These are phyloP conservation scores for Napeogenes inachia DNA, from an alignment of 2,888 invertebrate genomes.

Conservation along the genomic window DNA sequence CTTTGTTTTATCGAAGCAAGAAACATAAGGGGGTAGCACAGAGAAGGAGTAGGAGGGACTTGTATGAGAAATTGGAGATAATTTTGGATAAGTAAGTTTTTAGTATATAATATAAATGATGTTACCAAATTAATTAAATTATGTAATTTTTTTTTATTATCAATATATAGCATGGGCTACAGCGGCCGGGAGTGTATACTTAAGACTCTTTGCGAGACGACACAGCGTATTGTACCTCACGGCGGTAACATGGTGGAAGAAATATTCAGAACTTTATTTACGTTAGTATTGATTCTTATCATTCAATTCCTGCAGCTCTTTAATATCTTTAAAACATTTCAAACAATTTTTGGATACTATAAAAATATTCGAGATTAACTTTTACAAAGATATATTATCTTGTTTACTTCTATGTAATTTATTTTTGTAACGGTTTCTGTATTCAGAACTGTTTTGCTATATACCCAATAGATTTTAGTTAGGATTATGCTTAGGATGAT, in stretches of 20 bases:
- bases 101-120: not conserved
- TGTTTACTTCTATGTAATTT: too few relatives aligned
- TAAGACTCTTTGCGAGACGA: slow-evolving; percentile 85
- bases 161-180: slow-evolving; percentile 83
- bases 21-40: slow-evolving; percentile 60
- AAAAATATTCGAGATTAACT: too few relatives aligned
- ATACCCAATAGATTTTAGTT: too few relatives aligned
- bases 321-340: too few relatives aligned
- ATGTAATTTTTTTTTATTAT: not conserved
- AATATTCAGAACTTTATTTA: slow-evolving; percentile 82
- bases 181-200: slow-evolving; percentile 83
- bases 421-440: too few relatives aligned
- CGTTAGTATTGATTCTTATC: slow-evolving; percentile 68
- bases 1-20: slow-evolving; percentile 48
- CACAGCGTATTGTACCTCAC: slow-evolving; percentile 78
- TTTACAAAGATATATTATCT: too few relatives aligned
- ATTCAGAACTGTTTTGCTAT: too few relatives aligned
- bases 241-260: slow-evolving; percentile 82
- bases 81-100: slow-evolving; percentile 82
- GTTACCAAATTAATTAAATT: not conserved
- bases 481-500: too few relatives aligned
- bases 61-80: slow-evolving; percentile 82
- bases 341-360: too few relatives aligned
- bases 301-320: not conserved
- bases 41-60: slow-evolving; percentile 80